Conservation (phyloP, 2,113 vertebrate genomes). For the Rattus norvegicus region GRCr8 NC_086024.1:31222001-31222500, state of each 20-base stretch:
- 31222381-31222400: not conserved
- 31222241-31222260: not conserved
- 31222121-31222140: not conserved
- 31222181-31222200: not conserved
- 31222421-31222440: not conserved
- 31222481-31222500: not conserved
- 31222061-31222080: not conserved
- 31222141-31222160: not conserved
- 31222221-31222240: not conserved
- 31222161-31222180: not conserved
- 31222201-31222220: not conserved
- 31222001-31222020: not conserved
- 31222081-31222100: not conserved
- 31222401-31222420: not conserved
- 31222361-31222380: conserved; percentile 36
- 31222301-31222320: not conserved
- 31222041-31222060: not conserved
- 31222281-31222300: conserved; percentile 19
- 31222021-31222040: not conserved
- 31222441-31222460: not conserved
- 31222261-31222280: not conserved
- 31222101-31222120: not conserved
- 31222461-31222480: not conserved
- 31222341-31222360: conserved; percentile 10
- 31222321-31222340: not conserved